phyloP scores from a whole-genome alignment of 2,797 vertebrate genomes.

The Sebastiscus albofasciatus region DNA sequence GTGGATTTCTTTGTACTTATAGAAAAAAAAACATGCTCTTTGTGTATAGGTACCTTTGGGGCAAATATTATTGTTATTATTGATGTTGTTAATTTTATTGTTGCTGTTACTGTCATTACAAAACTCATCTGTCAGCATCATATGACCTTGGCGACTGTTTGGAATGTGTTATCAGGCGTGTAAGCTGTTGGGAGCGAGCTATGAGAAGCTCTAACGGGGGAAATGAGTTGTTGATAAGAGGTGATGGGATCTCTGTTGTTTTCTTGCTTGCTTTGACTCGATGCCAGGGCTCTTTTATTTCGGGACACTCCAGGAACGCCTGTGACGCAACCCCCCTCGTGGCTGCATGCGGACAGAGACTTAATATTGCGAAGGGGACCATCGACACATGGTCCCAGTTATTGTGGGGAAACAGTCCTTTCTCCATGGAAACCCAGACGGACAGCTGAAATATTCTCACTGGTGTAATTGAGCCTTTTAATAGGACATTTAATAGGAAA shows the following conservation, averaged over 20 bases:
- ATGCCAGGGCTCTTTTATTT: conserved; percentile 52
- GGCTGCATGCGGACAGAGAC: conserved; percentile 60
- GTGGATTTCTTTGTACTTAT: conserved; percentile 88
- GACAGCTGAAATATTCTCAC: conserved; percentile 32
- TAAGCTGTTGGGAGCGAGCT: conserved; percentile 51
- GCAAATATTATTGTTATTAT: conserved; percentile 84
- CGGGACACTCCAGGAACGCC: conserved; percentile 49
- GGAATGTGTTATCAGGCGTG: conserved; percentile 61
- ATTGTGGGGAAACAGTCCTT: conserved; percentile 16
- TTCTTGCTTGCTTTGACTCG: conserved; percentile 62
- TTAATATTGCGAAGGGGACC: conserved; percentile 58
- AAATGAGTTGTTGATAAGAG: conserved; percentile 47
- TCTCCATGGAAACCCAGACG: conserved; percentile 37
- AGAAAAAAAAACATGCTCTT: conserved; percentile 82
- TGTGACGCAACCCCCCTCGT: conserved; percentile 29
- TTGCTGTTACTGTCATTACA: conserved; percentile 79
- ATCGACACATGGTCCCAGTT: conserved; percentile 40
- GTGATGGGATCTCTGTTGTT: conserved; percentile 64
- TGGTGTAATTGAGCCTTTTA: conserved; percentile 40
- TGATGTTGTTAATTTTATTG: conserved; percentile 81
- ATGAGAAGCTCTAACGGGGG: conserved; percentile 30
- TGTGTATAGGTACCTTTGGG: conserved; percentile 85
- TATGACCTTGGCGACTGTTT: conserved; percentile 62
- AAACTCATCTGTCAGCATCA: conserved; percentile 68
- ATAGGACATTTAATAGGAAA: conserved; percentile 31